phyloP scores from a whole-genome alignment of 2,888 invertebrate species.

The Drosophila merina region DNA sequence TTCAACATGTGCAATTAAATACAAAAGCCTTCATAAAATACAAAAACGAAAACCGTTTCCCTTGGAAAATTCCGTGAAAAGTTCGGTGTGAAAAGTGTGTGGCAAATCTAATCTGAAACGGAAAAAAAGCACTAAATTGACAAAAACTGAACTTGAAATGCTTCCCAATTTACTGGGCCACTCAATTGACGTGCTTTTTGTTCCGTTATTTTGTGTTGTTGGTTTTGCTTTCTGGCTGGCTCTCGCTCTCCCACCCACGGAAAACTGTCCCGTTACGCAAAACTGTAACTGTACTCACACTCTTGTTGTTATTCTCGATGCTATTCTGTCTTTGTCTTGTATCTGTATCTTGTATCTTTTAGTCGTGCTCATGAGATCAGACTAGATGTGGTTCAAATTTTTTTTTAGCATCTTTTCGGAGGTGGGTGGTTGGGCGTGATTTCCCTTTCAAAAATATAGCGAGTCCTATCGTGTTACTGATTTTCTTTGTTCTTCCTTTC shows the following conservation, averaged over 20 bases:
- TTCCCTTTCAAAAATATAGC: background rate
- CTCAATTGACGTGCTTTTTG: conserved; percentile 10
- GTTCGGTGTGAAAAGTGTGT: conserved; percentile 10
- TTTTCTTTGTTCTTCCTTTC: conserved; percentile 32
- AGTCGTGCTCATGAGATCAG: conserved; percentile 23
- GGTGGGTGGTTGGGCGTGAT: conserved; percentile 12
- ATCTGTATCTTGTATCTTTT: conserved; percentile 1
- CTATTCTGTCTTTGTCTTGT: conserved; percentile 9
- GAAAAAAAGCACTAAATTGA: conserved; percentile 11
- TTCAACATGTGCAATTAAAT: conserved; percentile 31
- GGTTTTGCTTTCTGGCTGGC: conserved; percentile 31
- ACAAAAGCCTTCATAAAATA: conserved; percentile 19
- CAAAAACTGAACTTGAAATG: conserved; percentile 45
- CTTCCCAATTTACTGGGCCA: conserved; percentile 27
- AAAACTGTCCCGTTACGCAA: conserved; percentile 44
- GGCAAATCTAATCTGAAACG: conserved; percentile 10
- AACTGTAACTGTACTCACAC: conserved; percentile 29
- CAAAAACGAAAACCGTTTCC: conserved; percentile 5
- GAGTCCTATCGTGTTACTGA: conserved; percentile 1
- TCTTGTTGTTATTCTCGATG: conserved; percentile 21
- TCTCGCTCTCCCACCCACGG: conserved; percentile 24
- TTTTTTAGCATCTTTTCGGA: conserved; percentile 2
- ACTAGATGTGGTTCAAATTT: conserved; percentile 9
- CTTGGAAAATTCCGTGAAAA: conserved; percentile 24
- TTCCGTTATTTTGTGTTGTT: conserved; percentile 14